A percentile compares a stretch with the other conserved stretches of the same genome.
These are phyloP conservation scores for Thumatha senex DNA, from an alignment of 2,888 invertebrate genomes.

Conservation along the genomic window DNA sequence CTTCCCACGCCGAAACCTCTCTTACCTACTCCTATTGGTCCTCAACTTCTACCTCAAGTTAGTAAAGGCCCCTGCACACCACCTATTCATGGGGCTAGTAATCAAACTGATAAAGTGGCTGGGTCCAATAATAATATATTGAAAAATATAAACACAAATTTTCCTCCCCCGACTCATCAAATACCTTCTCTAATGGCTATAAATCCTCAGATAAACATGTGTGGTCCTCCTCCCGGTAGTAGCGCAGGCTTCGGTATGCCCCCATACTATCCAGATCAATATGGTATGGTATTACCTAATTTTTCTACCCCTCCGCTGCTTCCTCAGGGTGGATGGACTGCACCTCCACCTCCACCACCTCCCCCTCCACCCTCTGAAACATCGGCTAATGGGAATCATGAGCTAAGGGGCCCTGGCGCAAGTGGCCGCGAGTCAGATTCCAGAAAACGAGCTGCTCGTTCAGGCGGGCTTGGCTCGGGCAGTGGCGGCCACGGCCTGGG, in stretches of 20 bases:
- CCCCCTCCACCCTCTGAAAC: constrained; percentile 61
- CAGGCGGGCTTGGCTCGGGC: constrained; percentile 47
- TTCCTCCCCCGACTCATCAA: constrained; percentile 47
- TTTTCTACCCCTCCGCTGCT: constrained; percentile 47
- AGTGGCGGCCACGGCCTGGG: constrained; percentile 38
- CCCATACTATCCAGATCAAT: constrained; percentile 71
- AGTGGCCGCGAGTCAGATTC: constrained; percentile 76
- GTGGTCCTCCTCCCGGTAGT: constrained; percentile 63
- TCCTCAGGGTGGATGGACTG: constrained; percentile 58
- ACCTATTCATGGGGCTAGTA: constrained; percentile 20
- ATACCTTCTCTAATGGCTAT: constrained; percentile 72
- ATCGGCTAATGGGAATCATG: constrained; percentile 54
- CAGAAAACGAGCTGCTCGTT: constrained; percentile 69
- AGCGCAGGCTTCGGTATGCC: constrained; percentile 67
- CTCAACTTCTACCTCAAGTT: constrained; percentile 50
- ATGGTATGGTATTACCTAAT: constrained; percentile 68
- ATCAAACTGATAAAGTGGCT: constrained; percentile 14
- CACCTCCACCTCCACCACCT: constrained; percentile 67
- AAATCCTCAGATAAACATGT: constrained; percentile 72
- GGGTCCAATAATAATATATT: constrained; percentile 29
- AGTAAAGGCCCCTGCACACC: constrained; percentile 50
- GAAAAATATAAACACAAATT: constrained; percentile 36
- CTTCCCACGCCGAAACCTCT: constrained; percentile 57
- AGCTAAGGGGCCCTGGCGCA: constrained; percentile 65
- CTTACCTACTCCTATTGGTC: constrained; percentile 62